These are phyloP conservation scores for Sinodicranocentrus sp. DNA, from an alignment of 2,888 invertebrate species.

Conservation along the genomic window DNA sequence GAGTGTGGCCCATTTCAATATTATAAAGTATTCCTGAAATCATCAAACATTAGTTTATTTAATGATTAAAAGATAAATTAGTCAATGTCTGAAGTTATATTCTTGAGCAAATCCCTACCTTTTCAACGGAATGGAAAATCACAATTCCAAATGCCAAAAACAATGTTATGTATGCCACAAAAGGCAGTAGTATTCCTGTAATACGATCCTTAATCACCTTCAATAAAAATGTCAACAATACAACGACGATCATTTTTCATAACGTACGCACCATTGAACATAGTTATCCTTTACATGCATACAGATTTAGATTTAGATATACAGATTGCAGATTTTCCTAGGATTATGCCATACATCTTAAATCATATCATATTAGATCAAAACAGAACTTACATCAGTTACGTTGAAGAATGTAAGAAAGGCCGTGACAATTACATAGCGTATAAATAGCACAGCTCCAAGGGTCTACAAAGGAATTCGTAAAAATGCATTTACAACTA, in stretches of 20 bases:
- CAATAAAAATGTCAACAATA: constrained; percentile 15
- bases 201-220: constrained; percentile 71
- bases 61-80: background rate
- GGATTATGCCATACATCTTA: too few species aligned
- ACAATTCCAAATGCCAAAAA: constrained; percentile 71
- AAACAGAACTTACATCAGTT: constrained; percentile 65
- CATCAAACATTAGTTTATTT: background rate
- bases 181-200: constrained; percentile 69
- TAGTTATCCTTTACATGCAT: background rate
- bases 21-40: constrained; percentile 66
- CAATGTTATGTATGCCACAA: constrained; percentile 69
- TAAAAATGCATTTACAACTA: background rate
- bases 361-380: too few species aligned
- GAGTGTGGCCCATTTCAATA: constrained; percentile 71
- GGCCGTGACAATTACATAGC: constrained; percentile 72
- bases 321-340: too few species aligned
- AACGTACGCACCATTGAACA: background rate
- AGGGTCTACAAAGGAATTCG: constrained; percentile 50
- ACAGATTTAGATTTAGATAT: too few species aligned
- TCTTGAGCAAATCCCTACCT: too few species aligned
- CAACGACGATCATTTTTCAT: background rate
- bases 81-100: too few species aligned
- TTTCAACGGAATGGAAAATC: constrained; percentile 73
- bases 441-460: constrained; percentile 70
- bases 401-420: constrained; percentile 72